Base-by-base conservation (phyloP, 2,113 vertebrate species). In the Sceloporus tristichus region DNA sequence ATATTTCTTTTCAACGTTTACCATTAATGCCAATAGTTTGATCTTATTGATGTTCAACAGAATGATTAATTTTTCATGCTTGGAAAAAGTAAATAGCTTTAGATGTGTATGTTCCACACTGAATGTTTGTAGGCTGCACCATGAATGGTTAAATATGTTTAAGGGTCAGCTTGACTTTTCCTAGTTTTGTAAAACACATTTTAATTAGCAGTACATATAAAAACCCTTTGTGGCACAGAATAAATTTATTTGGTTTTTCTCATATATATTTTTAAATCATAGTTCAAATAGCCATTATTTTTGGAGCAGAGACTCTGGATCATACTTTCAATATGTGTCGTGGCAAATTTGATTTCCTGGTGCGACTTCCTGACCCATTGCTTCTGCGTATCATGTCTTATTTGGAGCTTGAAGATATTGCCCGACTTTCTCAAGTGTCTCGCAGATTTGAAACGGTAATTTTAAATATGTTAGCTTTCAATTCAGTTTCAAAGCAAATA, bases 261-360 rank as follows among this genome's bases (percentile, higher is more conserved):
- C 86, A 86, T 79, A 56, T 89, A 71, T 90, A 83, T 95, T 94
- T 95, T 95, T 95, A 62, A 27, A 91, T 94, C 93, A 3, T 94
- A 97, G 96, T 96, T 93, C 93, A 96, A 56, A 86, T 97, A 89
- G 89, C 92, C 84, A 13, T 91, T 82, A 81, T 96, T 78, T 98
- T 98, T 91, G 97, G 97, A 85, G 79, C n/a, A 84, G 94, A 86
- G 77, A 92, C 95, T 88, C 92, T 98, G 92, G 89, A 97, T 48
- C 94, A 97, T 86, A 77, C 96, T 88, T 90, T 92, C 85, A 95
- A 29, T 91, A 92, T 98, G 93, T 98, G 98, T 82, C 4, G 48
- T 89, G 97, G 97, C 87, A 93, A 96, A 78, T 95, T 94, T 90
- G 96, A 98, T 94, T 98, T 97, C 94, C 95, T 98, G 74, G 95